phyloP scores from a whole-genome alignment of 1,140 invertebrate genomes.

The Zaprionus vittiger region DNA sequence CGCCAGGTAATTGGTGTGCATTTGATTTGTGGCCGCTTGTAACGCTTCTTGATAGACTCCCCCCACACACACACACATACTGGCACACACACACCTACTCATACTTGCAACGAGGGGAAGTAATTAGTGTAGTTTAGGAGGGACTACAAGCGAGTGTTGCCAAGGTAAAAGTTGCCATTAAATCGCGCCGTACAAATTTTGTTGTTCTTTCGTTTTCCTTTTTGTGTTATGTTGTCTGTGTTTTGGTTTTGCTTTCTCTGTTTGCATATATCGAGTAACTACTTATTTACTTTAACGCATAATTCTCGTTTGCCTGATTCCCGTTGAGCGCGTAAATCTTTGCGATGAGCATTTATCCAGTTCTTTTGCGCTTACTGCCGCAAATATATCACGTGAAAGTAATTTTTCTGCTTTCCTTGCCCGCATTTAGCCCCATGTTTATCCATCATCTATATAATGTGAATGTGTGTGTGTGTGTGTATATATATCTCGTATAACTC shows the following conservation, averaged over 20 bases:
- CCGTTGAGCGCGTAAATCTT: slow-evolving; percentile 18
- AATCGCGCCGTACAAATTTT: slow-evolving; percentile 6
- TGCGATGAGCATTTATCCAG: slow-evolving; percentile 28
- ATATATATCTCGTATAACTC: slow-evolving; percentile 44
- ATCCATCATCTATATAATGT: slow-evolving; percentile 36
- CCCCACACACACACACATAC: slow-evolving; percentile 5
- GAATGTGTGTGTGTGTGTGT: neutral
- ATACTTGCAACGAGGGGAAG: slow-evolving; percentile 55
- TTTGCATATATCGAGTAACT: slow-evolving; percentile 7
- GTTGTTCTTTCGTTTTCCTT: slow-evolving; percentile 3
- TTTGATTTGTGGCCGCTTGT: slow-evolving; percentile 77
- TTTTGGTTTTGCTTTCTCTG: neutral
- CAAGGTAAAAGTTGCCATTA: slow-evolving; percentile 65
- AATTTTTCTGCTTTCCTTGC: slow-evolving; percentile 14
- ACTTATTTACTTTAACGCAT: slow-evolving; percentile 3
- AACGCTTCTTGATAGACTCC: slow-evolving; percentile 67
- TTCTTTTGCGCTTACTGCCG: slow-evolving; percentile 19
- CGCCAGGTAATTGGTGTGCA: slow-evolving; percentile 81
- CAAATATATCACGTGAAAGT: slow-evolving; percentile 37
- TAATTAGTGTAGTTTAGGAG: slow-evolving; percentile 79
- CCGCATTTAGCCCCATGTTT: slow-evolving; percentile 39
- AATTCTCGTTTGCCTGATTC: slow-evolving; percentile 4
- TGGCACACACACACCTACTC: slow-evolving; percentile 3
- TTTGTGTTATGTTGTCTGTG: neutral
- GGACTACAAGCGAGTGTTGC: slow-evolving; percentile 53